A percentile compares a stretch with the other conserved stretches of the same genome.
These are phyloP conservation scores for Neelides folsomi DNA, from an alignment of 2,888 invertebrate genomes.

Conservation along the genomic window DNA sequence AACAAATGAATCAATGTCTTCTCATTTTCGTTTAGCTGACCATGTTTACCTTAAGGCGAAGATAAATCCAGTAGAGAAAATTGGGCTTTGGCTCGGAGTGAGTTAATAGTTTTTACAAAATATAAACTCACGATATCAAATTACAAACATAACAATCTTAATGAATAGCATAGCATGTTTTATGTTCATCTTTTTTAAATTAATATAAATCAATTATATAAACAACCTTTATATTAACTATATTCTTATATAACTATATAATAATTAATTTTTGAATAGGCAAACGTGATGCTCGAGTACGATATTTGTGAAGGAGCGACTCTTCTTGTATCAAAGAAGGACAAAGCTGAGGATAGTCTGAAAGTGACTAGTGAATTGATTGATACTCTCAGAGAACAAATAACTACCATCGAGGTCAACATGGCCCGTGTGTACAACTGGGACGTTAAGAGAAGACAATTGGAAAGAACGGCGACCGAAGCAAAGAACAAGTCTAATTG, in stretches of 20 bases:
- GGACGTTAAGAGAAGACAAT: constrained; percentile 85
- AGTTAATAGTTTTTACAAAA: constrained; percentile 32
- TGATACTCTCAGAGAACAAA: constrained; percentile 64
- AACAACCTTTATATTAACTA: background rate
- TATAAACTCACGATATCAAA: too few species aligned
- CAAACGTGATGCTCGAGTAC: constrained; percentile 97
- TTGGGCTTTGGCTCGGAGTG: constrained; percentile 53
- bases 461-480: constrained; percentile 42
- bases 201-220: background rate
- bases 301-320: constrained; percentile 76
- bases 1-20: constrained; percentile 53
- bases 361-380: constrained; percentile 25
- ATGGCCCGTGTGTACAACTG: constrained; percentile 98
- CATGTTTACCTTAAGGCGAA: constrained; percentile 76
- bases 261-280: constrained; percentile 35
- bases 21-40: constrained; percentile 82
- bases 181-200: background rate
- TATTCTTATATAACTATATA: background rate
- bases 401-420: constrained; percentile 96
- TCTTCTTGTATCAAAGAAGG: constrained; percentile 51
- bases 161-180: too few species aligned
- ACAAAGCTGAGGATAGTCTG: constrained; percentile 25
- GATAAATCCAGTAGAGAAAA: constrained; percentile 77
- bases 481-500: background rate
- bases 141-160: too few species aligned